phyloP scores from a whole-genome alignment of 2,888 invertebrate species.

The Gnatocerus cornutus region DNA sequence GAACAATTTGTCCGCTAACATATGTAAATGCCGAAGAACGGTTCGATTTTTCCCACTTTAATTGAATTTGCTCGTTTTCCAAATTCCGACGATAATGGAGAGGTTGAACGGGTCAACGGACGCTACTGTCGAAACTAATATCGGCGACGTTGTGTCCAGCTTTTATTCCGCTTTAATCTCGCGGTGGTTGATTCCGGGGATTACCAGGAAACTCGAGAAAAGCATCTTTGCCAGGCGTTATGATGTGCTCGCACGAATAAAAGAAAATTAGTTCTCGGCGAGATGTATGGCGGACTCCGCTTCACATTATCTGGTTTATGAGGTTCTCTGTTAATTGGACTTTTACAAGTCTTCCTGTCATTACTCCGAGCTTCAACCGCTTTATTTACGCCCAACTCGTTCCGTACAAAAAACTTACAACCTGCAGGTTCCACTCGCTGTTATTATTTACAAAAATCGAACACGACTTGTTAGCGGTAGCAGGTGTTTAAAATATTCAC shows the following conservation, averaged over 20 bases:
- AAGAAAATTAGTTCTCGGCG: constrained; percentile 46
- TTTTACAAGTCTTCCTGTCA: constrained; percentile 47
- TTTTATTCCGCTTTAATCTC: constrained; percentile 40
- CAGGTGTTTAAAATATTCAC: constrained; percentile 47
- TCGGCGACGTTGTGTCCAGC: constrained; percentile 28
- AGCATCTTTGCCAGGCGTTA: constrained; percentile 33
- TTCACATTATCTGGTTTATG: constrained; percentile 44
- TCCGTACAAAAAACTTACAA: constrained; percentile 13
- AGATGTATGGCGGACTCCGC: constrained; percentile 20
- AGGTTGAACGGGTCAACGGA: constrained; percentile 29
- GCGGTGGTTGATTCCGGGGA: constrained; percentile 42
- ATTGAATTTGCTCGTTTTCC: constrained; percentile 32
- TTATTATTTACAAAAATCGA: constrained; percentile 39
- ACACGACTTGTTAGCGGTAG: constrained; percentile 42
- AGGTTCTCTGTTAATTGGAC: constrained; percentile 47
- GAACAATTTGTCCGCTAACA: constrained; percentile 30
- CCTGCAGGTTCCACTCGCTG: constrained; percentile 19
- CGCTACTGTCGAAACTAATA: constrained; percentile 32
- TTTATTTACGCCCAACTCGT: constrained; percentile 35
- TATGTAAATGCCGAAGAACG: constrained; percentile 26
- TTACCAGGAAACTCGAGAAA: constrained; percentile 41
- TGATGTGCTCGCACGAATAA: constrained; percentile 38
- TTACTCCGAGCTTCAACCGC: constrained; percentile 31
- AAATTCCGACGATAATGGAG: constrained; percentile 28
- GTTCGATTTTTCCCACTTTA: constrained; percentile 24